Evolutionary conservation across 2,113 vertebrate species (phyloP).

Genomic region (Heteronetta atricapilla): DNA sequence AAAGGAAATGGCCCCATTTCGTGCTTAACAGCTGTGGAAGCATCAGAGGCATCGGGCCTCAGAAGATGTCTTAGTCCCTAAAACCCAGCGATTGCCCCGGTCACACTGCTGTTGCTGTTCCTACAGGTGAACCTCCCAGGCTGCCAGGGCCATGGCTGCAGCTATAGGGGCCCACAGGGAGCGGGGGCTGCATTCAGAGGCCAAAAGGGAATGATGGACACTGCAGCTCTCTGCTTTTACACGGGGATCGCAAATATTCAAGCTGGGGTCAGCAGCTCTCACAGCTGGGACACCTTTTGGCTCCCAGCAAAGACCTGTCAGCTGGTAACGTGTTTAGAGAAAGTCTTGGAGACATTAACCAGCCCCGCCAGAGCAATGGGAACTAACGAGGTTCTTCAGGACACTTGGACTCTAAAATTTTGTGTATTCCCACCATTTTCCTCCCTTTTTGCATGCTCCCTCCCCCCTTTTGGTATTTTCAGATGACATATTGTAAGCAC

Average conservation of each 20-base stretch:
- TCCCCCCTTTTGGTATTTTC: neutral
- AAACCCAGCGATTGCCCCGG: neutral
- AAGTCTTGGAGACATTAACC: neutral
- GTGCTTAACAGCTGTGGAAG: neutral
- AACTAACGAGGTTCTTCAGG: neutral
- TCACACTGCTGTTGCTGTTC: neutral
- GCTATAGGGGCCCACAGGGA: neutral
- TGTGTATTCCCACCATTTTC: neutral
- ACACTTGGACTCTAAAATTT: neutral
- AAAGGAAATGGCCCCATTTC: conserved; percentile 14
- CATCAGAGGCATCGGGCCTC: neutral
- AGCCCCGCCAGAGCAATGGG: neutral
- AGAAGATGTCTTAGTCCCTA: neutral
- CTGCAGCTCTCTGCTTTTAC: neutral
- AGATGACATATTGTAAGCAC: neutral
- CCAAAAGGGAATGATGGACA: neutral
- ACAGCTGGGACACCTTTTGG: neutral
- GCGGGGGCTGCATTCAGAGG: neutral
- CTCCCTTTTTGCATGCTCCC: neutral
- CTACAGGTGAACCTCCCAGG: rapidly evolving
- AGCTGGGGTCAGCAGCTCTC: neutral
- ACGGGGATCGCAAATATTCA: neutral
- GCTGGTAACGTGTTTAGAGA: neutral
- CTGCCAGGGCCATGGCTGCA: rapidly evolving
- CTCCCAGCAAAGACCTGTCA: neutral